Conservation (phyloP, 1,140 invertebrate species). For the Bombus confusus region DNA sequence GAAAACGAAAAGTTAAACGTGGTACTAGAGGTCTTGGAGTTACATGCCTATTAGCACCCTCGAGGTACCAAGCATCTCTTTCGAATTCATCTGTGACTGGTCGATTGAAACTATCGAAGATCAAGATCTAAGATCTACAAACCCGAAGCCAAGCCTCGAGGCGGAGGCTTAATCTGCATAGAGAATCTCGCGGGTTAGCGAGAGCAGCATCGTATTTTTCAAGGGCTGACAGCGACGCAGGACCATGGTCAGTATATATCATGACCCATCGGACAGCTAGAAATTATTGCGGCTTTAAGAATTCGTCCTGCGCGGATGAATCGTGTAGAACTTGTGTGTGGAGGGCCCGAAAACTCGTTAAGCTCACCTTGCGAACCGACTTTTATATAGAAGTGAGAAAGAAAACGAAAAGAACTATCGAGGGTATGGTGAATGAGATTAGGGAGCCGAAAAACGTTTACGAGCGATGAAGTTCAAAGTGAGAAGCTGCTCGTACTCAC, state of each 20-base stretch:
- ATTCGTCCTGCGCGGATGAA: conserved; percentile 48
- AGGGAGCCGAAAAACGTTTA: not conserved
- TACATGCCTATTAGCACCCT: conserved; percentile 19
- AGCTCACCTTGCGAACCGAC: conserved; percentile 24
- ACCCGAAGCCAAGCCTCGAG: not conserved
- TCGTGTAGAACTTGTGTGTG: conserved; percentile 44
- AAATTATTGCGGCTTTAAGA: conserved; percentile 73
- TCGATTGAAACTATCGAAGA: conserved; percentile 38
- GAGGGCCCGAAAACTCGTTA: conserved; percentile 73
- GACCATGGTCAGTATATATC: conserved; percentile 49
- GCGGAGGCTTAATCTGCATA: conserved; percentile 53
- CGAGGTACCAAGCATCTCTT: not conserved
- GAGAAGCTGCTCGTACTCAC: not conserved
- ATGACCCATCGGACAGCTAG: conserved; percentile 65
- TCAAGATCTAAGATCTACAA: conserved; percentile 37
- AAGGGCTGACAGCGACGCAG: conserved; percentile 38
- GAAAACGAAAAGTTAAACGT: not conserved
- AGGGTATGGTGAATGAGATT: not conserved
- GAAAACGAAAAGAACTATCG: conserved; percentile 5
- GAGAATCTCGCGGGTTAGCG: conserved; percentile 28
- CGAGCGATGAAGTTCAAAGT: conserved; percentile 4
- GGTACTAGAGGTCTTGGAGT: not conserved
- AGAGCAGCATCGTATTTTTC: conserved; percentile 59
- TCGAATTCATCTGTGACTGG: not conserved
- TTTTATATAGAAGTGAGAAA: conserved; percentile 13